phyloP scores from a whole-genome alignment of 2,888 invertebrate species.

The Trichopoda pennipes region DNA sequence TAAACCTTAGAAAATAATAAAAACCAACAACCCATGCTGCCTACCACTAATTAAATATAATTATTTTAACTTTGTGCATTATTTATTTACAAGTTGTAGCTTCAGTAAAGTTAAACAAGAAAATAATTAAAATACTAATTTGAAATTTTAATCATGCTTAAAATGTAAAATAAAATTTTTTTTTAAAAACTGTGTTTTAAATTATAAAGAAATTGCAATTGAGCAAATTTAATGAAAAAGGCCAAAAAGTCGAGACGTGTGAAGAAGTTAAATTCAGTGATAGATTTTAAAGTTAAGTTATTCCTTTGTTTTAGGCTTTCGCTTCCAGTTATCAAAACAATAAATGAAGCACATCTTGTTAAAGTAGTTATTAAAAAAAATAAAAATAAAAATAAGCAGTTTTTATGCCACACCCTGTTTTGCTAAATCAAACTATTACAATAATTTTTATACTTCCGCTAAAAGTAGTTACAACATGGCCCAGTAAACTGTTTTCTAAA shows the following conservation, averaged over 20 bases:
- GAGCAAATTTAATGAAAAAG: neutral
- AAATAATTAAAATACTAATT: conserved; percentile 18
- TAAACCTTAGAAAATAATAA: neutral
- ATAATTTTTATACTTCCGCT: too few species aligned
- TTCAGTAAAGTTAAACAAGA: neutral
- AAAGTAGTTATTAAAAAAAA: too few species aligned
- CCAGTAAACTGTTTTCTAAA: too few species aligned
- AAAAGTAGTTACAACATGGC: neutral
- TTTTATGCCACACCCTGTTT: too few species aligned
- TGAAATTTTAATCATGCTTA: conserved; percentile 40
- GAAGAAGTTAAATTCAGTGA: neutral
- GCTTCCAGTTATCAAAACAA: too few species aligned
- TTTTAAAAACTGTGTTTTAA: neutral
- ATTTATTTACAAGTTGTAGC: neutral
- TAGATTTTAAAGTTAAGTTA: neutral
- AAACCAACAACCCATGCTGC: neutral
- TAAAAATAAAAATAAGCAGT: too few species aligned
- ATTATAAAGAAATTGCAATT: neutral
- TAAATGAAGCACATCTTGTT: too few species aligned
- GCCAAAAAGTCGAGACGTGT: neutral
- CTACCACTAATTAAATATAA: conserved; percentile 9
- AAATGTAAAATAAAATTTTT: conserved; percentile 1
- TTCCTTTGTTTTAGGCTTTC: too few species aligned
- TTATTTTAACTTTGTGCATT: conserved; percentile 10
- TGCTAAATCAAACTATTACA: too few species aligned